phyloP scores from a whole-genome alignment of 2,797 vertebrate species.

The Hoplostethus atlanticus region DNA sequence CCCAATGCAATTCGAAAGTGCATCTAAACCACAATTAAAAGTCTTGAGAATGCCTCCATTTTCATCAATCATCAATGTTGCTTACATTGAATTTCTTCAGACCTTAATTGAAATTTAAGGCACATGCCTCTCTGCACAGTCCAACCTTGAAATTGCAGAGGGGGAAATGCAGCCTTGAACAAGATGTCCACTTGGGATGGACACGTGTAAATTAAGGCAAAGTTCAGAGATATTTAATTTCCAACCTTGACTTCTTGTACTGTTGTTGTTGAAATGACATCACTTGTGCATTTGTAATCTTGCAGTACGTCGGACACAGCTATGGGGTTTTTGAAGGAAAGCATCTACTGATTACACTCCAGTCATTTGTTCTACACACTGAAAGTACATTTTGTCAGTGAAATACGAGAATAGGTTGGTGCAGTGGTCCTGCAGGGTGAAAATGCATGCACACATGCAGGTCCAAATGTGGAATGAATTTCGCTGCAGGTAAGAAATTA shows the following conservation, averaged over 20 bases:
- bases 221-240: slow-evolving; percentile 27
- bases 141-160: slow-evolving; percentile 63
- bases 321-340: background rate
- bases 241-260: slow-evolving; percentile 33
- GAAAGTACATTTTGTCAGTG: too few species aligned
- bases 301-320: background rate
- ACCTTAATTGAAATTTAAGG: slow-evolving; percentile 62
- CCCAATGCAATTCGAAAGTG: too few species aligned
- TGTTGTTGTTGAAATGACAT: slow-evolving; percentile 36
- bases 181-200: slow-evolving; percentile 32
- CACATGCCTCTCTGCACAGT: slow-evolving; percentile 44
- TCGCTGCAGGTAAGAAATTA: too few species aligned
- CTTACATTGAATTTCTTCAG: slow-evolving; percentile 50
- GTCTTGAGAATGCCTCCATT: too few species aligned
- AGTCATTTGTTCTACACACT: too few species aligned
- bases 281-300: slow-evolving; percentile 28
- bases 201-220: slow-evolving; percentile 47
- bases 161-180: slow-evolving; percentile 54
- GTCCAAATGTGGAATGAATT: too few species aligned
- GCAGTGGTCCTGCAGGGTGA: too few species aligned
- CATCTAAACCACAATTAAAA: too few species aligned
- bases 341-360: too few species aligned
- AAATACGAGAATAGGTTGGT: too few species aligned
- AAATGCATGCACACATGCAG: too few species aligned
- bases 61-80: slow-evolving; percentile 34